phyloP scores from a whole-genome alignment of 2,113 vertebrate genomes.

The Microcebus lehilahytsara region DNA sequence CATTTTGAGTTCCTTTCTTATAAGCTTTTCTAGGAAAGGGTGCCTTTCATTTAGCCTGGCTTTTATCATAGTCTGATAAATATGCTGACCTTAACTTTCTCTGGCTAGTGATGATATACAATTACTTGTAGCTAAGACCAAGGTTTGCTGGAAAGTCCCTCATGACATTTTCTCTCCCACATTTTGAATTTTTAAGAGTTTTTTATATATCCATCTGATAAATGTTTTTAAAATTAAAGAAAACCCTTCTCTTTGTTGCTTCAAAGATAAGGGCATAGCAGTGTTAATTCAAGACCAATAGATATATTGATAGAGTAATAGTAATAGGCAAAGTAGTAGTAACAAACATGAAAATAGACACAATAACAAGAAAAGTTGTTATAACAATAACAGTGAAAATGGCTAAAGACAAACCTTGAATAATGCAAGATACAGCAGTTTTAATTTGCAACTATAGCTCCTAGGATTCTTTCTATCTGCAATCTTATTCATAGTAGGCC shows the following conservation, averaged over 20 bases:
- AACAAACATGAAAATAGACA: neutral
- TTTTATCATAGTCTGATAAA: neutral
- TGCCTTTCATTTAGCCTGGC: neutral
- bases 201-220: neutral
- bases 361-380: neutral
- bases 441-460: neutral
- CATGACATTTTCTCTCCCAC: neutral
- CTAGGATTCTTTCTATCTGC: neutral
- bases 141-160: neutral
- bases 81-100: neutral
- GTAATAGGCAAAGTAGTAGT: neutral
- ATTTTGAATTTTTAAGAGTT: neutral
- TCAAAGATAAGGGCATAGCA: neutral
- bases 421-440: neutral
- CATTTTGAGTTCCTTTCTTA: neutral
- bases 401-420: neutral
- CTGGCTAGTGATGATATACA: neutral
- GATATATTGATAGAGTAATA: neutral
- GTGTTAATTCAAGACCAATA: neutral
- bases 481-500: neutral
- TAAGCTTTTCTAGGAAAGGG: neutral
- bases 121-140: neutral
- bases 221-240: neutral
- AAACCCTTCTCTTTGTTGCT: neutral
- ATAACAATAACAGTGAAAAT: neutral